phyloP scores from a whole-genome alignment of 2,888 invertebrate species.

The Sesamia inferens region DNA sequence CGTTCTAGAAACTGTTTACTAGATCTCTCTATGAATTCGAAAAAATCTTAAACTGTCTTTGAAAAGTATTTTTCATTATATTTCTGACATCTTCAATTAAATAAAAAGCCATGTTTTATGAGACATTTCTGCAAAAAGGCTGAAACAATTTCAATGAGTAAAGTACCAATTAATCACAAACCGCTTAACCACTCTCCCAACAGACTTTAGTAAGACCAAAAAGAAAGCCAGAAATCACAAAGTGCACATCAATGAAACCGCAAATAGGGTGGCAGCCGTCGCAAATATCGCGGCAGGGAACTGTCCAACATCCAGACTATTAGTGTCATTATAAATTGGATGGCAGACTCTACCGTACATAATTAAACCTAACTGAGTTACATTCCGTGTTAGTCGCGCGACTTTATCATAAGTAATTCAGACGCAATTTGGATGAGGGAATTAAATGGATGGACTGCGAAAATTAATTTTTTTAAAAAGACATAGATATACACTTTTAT shows the following conservation, averaged over 20 bases:
- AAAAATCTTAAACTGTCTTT: neutral
- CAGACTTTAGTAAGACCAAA: constrained; percentile 10
- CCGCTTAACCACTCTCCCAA: constrained; percentile 8
- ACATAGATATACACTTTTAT: neutral
- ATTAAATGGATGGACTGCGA: neutral
- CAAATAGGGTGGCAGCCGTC: constrained; percentile 29
- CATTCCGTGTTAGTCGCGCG: constrained; percentile 31
- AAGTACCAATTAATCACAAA: constrained; percentile 36
- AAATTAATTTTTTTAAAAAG: neutral
- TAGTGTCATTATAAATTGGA: constrained; percentile 50
- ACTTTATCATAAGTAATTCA: constrained; percentile 52
- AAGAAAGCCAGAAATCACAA: constrained; percentile 29
- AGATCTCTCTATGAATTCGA: neutral
- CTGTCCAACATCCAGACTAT: constrained; percentile 31
- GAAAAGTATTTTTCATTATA: neutral
- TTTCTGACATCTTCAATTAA: neutral
- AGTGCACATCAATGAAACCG: constrained; percentile 37
- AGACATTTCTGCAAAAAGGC: constrained; percentile 6
- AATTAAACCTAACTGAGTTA: constrained; percentile 43
- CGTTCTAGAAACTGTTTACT: neutral
- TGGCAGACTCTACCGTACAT: constrained; percentile 35
- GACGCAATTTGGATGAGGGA: constrained; percentile 17
- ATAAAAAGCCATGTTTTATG: neutral
- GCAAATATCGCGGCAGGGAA: constrained; percentile 12
- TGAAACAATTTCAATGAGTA: neutral